Percentiles rank a stretch among this genome's conserved stretches.
Evolutionary conservation across 2,113 vertebrate genomes (phyloP).

Genomic region (Brachirus orientalis): DNA sequence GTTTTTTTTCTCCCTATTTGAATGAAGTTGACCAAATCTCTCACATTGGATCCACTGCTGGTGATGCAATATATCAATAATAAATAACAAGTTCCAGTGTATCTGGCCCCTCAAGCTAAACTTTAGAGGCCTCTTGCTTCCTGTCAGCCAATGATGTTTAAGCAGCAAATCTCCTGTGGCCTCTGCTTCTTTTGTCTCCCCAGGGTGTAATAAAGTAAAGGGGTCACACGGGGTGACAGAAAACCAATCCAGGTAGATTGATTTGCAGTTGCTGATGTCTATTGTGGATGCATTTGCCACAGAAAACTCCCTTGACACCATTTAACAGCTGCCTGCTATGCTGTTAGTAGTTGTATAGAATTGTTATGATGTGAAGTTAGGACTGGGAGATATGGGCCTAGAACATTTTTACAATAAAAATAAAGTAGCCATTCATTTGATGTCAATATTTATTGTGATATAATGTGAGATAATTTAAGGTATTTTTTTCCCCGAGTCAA

Average conservation of each 20-base stretch:
- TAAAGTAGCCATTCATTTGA: too few species aligned
- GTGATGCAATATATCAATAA: not conserved
- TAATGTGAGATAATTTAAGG: too few species aligned
- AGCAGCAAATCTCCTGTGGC: conserved; percentile 33
- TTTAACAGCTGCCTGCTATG: conserved; percentile 25
- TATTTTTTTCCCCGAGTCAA: too few species aligned
- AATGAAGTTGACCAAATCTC: too few species aligned
- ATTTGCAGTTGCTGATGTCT: conserved; percentile 17
- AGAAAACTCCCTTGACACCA: not conserved
- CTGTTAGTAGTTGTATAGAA: not conserved
- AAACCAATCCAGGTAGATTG: conserved; percentile 48
- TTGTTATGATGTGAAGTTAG: too few species aligned
- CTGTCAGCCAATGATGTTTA: conserved; percentile 16
- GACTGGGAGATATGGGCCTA: too few species aligned
- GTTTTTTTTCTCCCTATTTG: too few species aligned
- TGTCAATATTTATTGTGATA: too few species aligned
- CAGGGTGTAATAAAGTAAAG: conserved; percentile 19
- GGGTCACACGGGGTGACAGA: conserved; percentile 21
- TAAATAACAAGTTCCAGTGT: not conserved
- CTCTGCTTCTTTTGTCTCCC: conserved; percentile 27
- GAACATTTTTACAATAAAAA: too few species aligned
- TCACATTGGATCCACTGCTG: too few species aligned
- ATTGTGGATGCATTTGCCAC: not conserved
- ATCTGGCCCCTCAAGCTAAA: conserved; percentile 3
- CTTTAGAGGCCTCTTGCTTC: conserved; percentile 23